These are phyloP conservation scores for Stomatorhinus walkeri DNA, from an alignment of 2,797 vertebrate genomes.

Conservation along the genomic window DNA sequence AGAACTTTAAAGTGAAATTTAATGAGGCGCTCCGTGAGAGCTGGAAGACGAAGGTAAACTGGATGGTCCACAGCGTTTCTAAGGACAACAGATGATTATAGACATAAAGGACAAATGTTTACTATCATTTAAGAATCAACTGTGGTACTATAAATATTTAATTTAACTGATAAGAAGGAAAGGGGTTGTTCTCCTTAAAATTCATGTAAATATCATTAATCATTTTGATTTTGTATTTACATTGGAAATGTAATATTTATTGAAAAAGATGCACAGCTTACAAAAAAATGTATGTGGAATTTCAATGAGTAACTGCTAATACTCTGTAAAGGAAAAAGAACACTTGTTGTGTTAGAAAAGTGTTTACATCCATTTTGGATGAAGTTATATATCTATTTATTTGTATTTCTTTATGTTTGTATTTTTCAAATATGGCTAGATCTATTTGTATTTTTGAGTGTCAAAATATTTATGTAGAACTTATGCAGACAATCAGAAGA, in stretches of 20 bases:
- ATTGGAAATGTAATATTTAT: conserved; percentile 31
- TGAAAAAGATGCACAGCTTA: conserved; percentile 18
- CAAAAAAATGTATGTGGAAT: not conserved
- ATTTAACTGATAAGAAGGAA: conserved; percentile 19
- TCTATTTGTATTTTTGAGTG: conserved; percentile 1
- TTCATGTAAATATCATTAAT: conserved; percentile 30
- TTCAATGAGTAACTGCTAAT: not conserved
- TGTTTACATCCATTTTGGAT: conserved; percentile 44
- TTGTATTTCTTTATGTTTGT: conserved; percentile 43
- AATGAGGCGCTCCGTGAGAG: conserved; percentile 94
- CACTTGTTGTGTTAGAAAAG: conserved; percentile 40
- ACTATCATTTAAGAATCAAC: conserved; percentile 13
- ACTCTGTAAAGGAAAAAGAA: conserved; percentile 25
- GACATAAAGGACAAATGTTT: conserved; percentile 31
- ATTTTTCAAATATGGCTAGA: conserved; percentile 24
- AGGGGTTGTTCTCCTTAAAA: conserved; percentile 34
- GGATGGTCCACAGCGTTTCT: conserved; percentile 94
- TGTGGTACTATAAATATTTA: conserved; percentile 13
- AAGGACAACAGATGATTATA: conserved; percentile 83
- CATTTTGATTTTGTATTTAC: conserved; percentile 48
- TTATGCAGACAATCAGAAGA: not conserved
- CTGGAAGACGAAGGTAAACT: conserved; percentile 99
- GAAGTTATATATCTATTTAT: conserved; percentile 35
- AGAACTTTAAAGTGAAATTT: conserved; percentile 95
- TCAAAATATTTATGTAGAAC: not conserved